Evolutionary conservation across 1,140 invertebrate genomes (phyloP).

Genomic region (Octopus bimaculoides): DNA sequence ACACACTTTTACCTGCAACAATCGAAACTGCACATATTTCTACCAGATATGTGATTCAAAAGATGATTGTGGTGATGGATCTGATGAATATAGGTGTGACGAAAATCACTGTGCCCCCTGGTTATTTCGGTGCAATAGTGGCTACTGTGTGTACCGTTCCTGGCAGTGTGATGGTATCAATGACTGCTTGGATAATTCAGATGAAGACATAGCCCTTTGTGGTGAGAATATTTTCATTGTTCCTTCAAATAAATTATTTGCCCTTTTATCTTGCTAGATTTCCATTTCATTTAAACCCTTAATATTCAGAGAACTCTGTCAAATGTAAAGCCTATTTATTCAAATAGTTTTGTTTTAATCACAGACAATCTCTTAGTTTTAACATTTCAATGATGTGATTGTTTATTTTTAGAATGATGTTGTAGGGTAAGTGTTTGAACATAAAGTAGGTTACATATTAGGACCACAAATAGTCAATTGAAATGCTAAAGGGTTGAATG

Average conservation of each 20-base stretch:
- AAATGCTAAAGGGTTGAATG: too few relatives aligned
- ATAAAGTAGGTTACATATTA: too few relatives aligned
- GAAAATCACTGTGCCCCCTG: slow-evolving; percentile 46
- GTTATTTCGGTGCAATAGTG: slow-evolving; percentile 44
- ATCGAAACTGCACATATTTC: slow-evolving; percentile 85
- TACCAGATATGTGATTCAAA: slow-evolving; percentile 90
- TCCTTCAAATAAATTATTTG: not conserved
- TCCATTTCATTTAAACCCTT: not conserved
- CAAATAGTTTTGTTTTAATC: too few relatives aligned
- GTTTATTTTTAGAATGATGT: too few relatives aligned
- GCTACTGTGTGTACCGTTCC: slow-evolving; percentile 43
- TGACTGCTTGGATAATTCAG: slow-evolving; percentile 90
- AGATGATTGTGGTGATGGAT: slow-evolving; percentile 84
- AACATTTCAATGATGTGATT: too few relatives aligned
- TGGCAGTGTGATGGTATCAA: slow-evolving; percentile 65
- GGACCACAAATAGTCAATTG: too few relatives aligned
- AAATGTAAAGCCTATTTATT: too few relatives aligned
- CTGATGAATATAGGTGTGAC: slow-evolving; percentile 73
- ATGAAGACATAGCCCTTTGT: slow-evolving; percentile 90
- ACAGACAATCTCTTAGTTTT: too few relatives aligned
- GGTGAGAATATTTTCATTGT: slow-evolving; percentile 40
- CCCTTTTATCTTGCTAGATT: not conserved
- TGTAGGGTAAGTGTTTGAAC: too few relatives aligned
- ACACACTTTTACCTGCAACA: slow-evolving; percentile 91
- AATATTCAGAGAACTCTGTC: too few relatives aligned